These are phyloP conservation scores for Morone saxatilis DNA, from an alignment of 2,113 vertebrate genomes.

Conservation along the genomic window DNA sequence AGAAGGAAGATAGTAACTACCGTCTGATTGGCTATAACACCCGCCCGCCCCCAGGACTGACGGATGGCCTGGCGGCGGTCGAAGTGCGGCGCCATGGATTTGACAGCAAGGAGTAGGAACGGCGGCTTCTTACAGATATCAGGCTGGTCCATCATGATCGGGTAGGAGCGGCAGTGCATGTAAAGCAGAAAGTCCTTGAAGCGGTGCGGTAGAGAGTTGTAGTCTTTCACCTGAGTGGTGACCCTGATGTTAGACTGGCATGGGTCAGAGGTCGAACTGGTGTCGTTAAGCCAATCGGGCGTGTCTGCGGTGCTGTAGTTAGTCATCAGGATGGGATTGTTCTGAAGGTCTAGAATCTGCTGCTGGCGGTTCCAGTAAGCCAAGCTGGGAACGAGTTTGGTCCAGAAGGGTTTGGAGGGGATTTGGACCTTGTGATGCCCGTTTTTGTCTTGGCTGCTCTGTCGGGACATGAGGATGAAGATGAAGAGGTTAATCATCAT, in stretches of 20 bases:
- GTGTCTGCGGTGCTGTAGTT: slow-evolving; percentile 18
- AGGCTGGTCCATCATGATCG: slow-evolving; percentile 80
- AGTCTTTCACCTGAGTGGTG: slow-evolving; percentile 83
- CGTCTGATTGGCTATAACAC: slow-evolving; percentile 65
- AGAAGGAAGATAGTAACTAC: slow-evolving; percentile 88
- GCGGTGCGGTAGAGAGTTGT: slow-evolving; percentile 81
- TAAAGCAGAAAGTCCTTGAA: slow-evolving; percentile 87
- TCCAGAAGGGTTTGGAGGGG: slow-evolving; percentile 80
- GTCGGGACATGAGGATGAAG: slow-evolving; percentile 81
- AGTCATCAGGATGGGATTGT: slow-evolving; percentile 62
- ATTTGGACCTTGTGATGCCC: slow-evolving; percentile 55
- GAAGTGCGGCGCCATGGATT: slow-evolving; percentile 87
- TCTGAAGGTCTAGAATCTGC: slow-evolving; percentile 80
- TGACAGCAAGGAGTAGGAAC: slow-evolving; percentile 89
- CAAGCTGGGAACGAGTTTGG: slow-evolving; percentile 49
- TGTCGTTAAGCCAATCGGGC: slow-evolving; percentile 72
- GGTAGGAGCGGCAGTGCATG: slow-evolving; percentile 86
- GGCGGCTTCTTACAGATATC: slow-evolving; percentile 79
- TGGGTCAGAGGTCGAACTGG: slow-evolving; percentile 44
- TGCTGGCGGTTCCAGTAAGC: slow-evolving; percentile 90
- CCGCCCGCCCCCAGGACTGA: slow-evolving; percentile 88
- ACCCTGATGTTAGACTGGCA: slow-evolving; percentile 74
- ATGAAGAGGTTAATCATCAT: slow-evolving; percentile 83
- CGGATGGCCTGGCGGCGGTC: slow-evolving; percentile 90
- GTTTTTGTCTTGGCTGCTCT: slow-evolving; percentile 69